phyloP scores from a whole-genome alignment of 2,888 invertebrate species.

The Agonopterix alstromeriana region DNA sequence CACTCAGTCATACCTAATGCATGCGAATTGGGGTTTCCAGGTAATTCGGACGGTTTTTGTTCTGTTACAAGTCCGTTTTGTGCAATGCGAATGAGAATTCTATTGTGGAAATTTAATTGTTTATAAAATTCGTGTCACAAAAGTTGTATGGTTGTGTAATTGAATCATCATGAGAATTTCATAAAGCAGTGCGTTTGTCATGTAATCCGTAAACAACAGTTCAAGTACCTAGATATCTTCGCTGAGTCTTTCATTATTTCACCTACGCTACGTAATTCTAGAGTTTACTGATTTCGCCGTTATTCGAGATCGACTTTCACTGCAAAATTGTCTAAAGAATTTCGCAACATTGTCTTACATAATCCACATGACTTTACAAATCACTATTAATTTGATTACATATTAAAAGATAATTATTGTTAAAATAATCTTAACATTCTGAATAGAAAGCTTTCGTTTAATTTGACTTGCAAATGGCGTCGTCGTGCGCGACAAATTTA shows the following conservation, averaged over 20 bases:
- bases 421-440: background rate
- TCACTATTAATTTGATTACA: too few relatives aligned
- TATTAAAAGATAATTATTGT: too few relatives aligned
- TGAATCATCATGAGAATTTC: constrained; percentile 10
- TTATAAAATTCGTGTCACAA: constrained; percentile 23
- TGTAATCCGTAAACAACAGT: too few relatives aligned
- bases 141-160: constrained; percentile 20
- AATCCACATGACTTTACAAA: too few relatives aligned
- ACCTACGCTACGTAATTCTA: too few relatives aligned
- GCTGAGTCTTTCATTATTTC: too few relatives aligned
- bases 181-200: background rate
- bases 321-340: too few relatives aligned
- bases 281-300: too few relatives aligned
- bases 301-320: too few relatives aligned
- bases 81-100: constrained; percentile 51
- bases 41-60: constrained; percentile 31
- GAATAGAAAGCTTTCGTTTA: constrained; percentile 19
- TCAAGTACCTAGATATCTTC: too few relatives aligned
- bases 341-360: too few relatives aligned
- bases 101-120: constrained; percentile 31
- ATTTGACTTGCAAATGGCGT: constrained; percentile 26
- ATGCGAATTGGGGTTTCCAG: constrained; percentile 29
- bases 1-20: constrained; percentile 5
- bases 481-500: background rate
- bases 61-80: constrained; percentile 16